A percentile compares a stretch with the other conserved stretches of the same genome.
Conservation (phyloP, 1,140 invertebrate genomes). For the Scaptomyza montana region DNA sequence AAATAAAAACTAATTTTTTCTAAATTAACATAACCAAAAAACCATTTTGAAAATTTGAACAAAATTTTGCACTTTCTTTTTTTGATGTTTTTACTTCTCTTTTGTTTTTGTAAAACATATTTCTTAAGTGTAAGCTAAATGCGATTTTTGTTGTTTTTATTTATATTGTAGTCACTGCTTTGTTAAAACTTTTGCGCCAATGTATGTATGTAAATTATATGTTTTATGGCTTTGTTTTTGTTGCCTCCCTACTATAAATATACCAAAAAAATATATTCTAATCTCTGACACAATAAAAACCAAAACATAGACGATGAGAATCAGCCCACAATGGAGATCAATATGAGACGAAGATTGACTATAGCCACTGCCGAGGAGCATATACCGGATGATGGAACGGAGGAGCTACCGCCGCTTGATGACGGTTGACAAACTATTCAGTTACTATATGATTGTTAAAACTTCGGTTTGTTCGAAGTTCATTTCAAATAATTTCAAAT, state of each 20-base stretch:
- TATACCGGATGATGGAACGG: constrained; percentile 66
- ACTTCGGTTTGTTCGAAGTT: constrained; percentile 59
- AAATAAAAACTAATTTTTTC: not conserved
- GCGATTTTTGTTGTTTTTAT: constrained; percentile 49
- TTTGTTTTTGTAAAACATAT: not conserved
- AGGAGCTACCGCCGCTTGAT: constrained; percentile 68
- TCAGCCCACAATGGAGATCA: constrained; percentile 52
- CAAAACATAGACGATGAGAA: constrained; percentile 56
- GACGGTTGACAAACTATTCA: constrained; percentile 67
- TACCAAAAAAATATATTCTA: constrained; percentile 32
- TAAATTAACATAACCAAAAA: constrained; percentile 2
- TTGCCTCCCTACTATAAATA: constrained; percentile 27
- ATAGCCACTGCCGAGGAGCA: constrained; percentile 73
- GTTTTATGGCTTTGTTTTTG: constrained; percentile 66
- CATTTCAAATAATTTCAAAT: constrained; percentile 45
- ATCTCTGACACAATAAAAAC: constrained; percentile 42
- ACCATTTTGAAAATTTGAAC: constrained; percentile 3
- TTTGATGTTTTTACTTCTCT: constrained; percentile 15
- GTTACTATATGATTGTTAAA: not conserved
- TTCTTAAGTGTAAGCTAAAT: constrained; percentile 40
- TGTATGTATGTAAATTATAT: constrained; percentile 76
- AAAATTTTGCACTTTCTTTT: constrained; percentile 80
- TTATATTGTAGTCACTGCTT: constrained; percentile 75
- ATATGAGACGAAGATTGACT: constrained; percentile 76
- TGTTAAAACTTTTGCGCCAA: constrained; percentile 71